These are phyloP conservation scores for Galemys pyrenaicus DNA, from an alignment of 2,113 vertebrate genomes.

Conservation along the genomic window DNA sequence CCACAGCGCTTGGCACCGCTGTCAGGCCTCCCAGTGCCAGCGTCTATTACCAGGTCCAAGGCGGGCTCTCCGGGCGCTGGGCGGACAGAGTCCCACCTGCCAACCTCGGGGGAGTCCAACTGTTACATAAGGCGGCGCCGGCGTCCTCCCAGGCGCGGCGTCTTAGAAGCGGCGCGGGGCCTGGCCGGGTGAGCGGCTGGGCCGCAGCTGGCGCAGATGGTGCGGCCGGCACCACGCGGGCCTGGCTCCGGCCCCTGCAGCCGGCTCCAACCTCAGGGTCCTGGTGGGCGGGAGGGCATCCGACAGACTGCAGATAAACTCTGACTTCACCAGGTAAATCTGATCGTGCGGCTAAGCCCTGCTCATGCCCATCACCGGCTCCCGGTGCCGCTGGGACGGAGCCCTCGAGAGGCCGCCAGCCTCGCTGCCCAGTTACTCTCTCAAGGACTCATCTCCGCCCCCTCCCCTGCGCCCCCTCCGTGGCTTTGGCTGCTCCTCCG, in stretches of 20 bases:
- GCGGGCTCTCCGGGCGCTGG: conserved; percentile 75
- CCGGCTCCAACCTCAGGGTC: not conserved
- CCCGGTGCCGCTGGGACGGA: not conserved
- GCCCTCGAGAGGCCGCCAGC: fast-evolving
- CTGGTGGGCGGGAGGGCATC: not conserved
- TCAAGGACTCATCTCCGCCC: not conserved
- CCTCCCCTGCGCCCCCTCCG: not conserved
- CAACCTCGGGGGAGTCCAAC: conserved; percentile 78
- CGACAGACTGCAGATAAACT: not conserved
- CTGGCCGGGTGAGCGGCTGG: conserved; percentile 43
- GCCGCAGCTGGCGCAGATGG: not conserved
- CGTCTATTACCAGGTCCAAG: conserved; percentile 81
- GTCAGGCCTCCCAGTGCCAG: conserved; percentile 76
- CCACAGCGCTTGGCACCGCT: conserved; percentile 73
- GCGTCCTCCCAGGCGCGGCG: too few species aligned
- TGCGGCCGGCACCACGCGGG: not conserved
- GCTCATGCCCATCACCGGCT: not conserved
- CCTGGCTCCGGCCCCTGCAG: too few species aligned
- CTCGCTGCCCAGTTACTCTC: not conserved
- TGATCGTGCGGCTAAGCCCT: not conserved
- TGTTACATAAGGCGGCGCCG: conserved; percentile 75
- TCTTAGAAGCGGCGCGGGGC: conserved; percentile 71
- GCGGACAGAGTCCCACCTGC: conserved; percentile 78
- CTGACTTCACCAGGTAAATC: not conserved
- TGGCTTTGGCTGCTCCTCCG: not conserved